Conservation (phyloP, 2,888 invertebrate genomes). For the Aspidiotus rigidus region DNA sequence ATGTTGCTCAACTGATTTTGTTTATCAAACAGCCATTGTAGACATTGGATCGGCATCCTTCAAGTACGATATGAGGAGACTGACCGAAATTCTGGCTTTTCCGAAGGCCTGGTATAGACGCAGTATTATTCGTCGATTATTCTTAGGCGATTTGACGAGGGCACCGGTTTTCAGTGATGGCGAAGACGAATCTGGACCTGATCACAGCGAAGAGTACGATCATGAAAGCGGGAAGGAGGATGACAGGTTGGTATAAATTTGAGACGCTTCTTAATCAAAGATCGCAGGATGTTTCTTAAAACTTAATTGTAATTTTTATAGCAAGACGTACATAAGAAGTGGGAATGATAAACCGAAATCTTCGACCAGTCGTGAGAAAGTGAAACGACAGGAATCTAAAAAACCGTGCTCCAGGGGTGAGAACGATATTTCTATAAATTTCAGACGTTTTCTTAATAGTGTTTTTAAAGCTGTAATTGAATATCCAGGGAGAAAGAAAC, state of each 20-base stretch:
- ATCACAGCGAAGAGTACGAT: constrained; percentile 31
- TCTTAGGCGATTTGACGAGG: constrained; percentile 80
- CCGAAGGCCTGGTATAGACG: constrained; percentile 98
- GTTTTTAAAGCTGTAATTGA: background rate
- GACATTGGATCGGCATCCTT: constrained; percentile 94
- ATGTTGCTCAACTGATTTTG: no score
- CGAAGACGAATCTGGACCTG: constrained; percentile 35
- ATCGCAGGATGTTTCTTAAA: no score
- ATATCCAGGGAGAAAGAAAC: constrained; percentile 22
- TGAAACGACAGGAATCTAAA: constrained; percentile 27
- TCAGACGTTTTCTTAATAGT: background rate
- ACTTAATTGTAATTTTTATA: background rate
- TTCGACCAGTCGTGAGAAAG: constrained; percentile 19
- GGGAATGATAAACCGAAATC: constrained; percentile 18
- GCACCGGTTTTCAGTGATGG: constrained; percentile 45
- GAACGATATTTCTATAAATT: background rate
- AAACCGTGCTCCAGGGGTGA: constrained; percentile 19
- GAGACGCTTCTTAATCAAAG: background rate
- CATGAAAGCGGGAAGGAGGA: constrained; percentile 29
- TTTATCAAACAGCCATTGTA: constrained; percentile 59
- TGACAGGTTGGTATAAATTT: constrained; percentile 12
- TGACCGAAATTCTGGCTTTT: constrained; percentile 94
- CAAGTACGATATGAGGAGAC: constrained; percentile 95
- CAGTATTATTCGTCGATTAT: constrained; percentile 82
- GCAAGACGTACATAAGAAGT: constrained; percentile 4